Base-by-base conservation (phyloP, 2,797 vertebrate species). In the Heterohyrax brucei region DNA sequence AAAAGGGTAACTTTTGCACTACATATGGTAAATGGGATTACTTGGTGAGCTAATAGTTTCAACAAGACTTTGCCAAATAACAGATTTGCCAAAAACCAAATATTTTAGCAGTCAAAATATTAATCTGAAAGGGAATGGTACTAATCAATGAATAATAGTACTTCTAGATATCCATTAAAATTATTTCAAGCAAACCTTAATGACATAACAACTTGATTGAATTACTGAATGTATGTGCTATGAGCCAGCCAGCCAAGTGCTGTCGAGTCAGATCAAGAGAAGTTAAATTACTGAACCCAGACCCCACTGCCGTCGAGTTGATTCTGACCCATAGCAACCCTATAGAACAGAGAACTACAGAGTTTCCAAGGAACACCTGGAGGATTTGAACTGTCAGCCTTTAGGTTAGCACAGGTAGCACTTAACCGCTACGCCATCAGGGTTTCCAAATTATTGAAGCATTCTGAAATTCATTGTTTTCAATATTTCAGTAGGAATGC, bases 391-490 rank as follows among this genome's bases (percentile, higher is more conserved):
- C 39, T 39, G 39, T 39, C 2, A 39, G 3, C 39, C 39, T 39
- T 39, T 39, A 39, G 39, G 39, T 39, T 3, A 39, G 39, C 39
- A 39, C 39, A 39, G 2, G 39, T 39, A 39, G 39, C 39, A 39
- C 39, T 39, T 3, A 39, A 39, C 39, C 39, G 39, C 39, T 39
- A 39, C 39, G 39, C 39, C 39, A 39, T 39, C 39, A 39, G 39
- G 39, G 39, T 39, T 39, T 39, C 39, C 39, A 39, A 39, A 83
- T 84, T 78, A 66, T 66, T 91, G 39, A 93, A 89, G n/a, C 94
- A n/a, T 84, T 96, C 44, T 93, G 33, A 77, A 94, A 86, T 81
- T 79, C 2, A 64, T 44, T 87, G 39, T 89, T 91, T 94, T 82
- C 10, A 62, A 18, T 72, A 59, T 91, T 92, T 94, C 26, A 76